Evolutionary conservation across 2,113 vertebrate species (phyloP), one percentile per base, ranked within the genome.

Genomic region (Lophius piscatorius): DNA sequence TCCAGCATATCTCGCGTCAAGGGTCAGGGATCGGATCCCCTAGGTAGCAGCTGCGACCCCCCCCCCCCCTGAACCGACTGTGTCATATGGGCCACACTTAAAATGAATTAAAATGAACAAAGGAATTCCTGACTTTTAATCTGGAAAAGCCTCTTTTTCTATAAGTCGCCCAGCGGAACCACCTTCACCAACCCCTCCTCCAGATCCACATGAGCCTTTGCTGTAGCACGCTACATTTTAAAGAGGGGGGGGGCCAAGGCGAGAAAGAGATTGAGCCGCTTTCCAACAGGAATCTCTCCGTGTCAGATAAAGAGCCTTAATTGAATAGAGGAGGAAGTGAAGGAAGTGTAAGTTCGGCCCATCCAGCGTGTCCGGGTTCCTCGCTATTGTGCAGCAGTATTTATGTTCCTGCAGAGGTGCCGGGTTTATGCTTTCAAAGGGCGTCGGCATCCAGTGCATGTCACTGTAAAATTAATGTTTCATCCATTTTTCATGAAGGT

Each of bases 311-410:
- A 81, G 78, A 55, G 50, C 58, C 65, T 79, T 85, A 80, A 89
- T 70, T 88, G 89, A 91, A 91, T 90, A 70, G 72, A 78, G 76
- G 84, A 81, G 89, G 89, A 91, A 90, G 88, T 76, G 57, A 50
- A 73, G 89, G 88, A 90, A 91, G 87, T 85, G 75, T 71, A 76
- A 74, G 73, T 89, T 83, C 82, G 67, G 67, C 77, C 68, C 66
- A 74, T 78, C 70, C 72, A 71, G 63, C 34, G 11, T 70, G 59
- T 71, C 54, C 67, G 42, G 42, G 13, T 63, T 75, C 60, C 51
- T 64, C 11, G 29, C 80, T 49, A 63, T 80, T 83, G 75, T 76
- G 51, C 34, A 81, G 75, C 42, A 77, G 78, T 88, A 87, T 88
- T 83, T 84, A 73, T 78, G 63, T 85, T 88, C 79, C 77, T 66